Conservation (phyloP, 1,140 invertebrate genomes). For the Brachionus rubens region DNA sequence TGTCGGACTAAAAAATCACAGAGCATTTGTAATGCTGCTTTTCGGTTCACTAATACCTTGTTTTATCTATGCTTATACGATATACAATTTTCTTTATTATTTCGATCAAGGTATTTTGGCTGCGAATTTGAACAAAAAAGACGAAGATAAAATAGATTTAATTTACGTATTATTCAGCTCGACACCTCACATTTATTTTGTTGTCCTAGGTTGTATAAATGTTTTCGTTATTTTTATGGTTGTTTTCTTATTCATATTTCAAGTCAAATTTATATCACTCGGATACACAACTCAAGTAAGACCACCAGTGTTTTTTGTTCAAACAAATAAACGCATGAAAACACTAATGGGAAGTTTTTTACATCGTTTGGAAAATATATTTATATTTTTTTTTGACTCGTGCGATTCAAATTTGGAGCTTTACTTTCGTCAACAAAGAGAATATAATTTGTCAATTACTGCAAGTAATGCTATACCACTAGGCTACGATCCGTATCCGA, state of each 20-base stretch:
- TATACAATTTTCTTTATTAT: neutral
- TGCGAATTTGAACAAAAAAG: neutral
- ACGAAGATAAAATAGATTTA: slow-evolving; percentile 26
- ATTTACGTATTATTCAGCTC: slow-evolving; percentile 13
- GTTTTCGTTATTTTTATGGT: neutral
- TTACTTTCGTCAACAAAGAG: slow-evolving; percentile 29
- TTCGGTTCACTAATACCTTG: neutral
- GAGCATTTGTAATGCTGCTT: slow-evolving; percentile 53
- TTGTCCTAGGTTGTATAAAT: neutral
- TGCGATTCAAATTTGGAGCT: slow-evolving; percentile 17
- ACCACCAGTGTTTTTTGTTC: neutral
- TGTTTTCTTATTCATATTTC: slow-evolving; percentile 29
- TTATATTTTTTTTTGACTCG: slow-evolving; percentile 33
- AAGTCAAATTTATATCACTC: slow-evolving; percentile 32
- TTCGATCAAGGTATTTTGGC: neutral
- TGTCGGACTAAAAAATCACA: slow-evolving; percentile 53
- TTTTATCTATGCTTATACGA: neutral
- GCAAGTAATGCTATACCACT: neutral
- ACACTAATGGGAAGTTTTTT: neutral
- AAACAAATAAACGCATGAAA: slow-evolving; percentile 22
- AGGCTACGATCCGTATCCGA: slow-evolving; percentile 22
- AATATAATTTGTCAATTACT: slow-evolving; percentile 1
- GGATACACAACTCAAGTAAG: slow-evolving; percentile 31
- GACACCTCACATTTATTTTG: neutral
- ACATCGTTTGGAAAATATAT: slow-evolving; percentile 33